Evolutionary conservation across 2,113 vertebrate species (phyloP), one percentile per base, ranked within the genome.

Genomic region (Amphiprion percula): DNA sequence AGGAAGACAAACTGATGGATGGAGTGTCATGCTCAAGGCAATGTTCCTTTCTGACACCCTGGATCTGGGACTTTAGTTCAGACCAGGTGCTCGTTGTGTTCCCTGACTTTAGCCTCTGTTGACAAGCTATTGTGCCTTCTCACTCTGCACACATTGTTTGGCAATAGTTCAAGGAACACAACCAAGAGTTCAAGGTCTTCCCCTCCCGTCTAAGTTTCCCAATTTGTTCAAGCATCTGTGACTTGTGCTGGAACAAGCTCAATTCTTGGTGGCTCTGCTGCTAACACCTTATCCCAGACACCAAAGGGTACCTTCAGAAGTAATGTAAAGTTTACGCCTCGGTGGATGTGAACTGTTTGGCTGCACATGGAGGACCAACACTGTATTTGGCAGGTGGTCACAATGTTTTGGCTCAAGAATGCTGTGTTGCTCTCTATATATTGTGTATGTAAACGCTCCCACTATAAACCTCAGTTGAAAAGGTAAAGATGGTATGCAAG

Each of bases 401-500:
- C 7, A 50, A 19, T 50, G 49, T 50, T 50, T n/a, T 19, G 49
- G 17, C 49, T n/a, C 17, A n/a, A 9, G 19, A 16, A 9, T 50
- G 19, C 17, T 50, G 49, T 49, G 47, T 41, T 5, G 7, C 16
- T 6, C 30, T 30, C 30, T 30, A 30, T 30, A 30, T 30, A 30
- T 30, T 30, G 30, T 50, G 8, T n/a, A 50, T 50, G 9, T 50
- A n/a, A 50, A 1, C n/a, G 41, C 14, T 44, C 12, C 0, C 10
- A 47, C 47, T 24, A 33, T 54, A 21, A 75, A 52, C 26, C 28
- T 39, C 8, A 50, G 52, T 41, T 58, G 8, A 23, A 67, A 55
- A 61, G 44, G 54, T 66, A 52, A 59, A 75, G 21, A 74, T 69
- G 59, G 54, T 54, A 64, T 21, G 56, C 17, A 53, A 26, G 47